Conservation (phyloP, 1,140 invertebrate genomes). For the Drosophila lowei region DNA sequence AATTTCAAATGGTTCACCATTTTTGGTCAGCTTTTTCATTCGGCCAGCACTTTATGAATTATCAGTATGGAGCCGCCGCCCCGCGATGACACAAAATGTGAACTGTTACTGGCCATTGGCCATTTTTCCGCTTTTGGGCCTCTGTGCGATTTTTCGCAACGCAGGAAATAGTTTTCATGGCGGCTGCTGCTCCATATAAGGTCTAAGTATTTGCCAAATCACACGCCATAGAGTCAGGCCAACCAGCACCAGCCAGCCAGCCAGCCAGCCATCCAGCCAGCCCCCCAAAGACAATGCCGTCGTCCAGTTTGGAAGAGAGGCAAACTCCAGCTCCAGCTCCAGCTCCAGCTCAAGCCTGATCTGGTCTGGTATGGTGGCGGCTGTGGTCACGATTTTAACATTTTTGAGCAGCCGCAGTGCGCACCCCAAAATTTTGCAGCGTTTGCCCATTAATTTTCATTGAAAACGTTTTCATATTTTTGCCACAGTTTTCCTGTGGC, state of each 20-base stretch:
- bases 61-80: conserved; percentile 72
- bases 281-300: conserved; percentile 66
- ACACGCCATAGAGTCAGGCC: conserved; percentile 55
- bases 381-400: conserved; percentile 81
- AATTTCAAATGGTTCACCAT: conserved; percentile 74
- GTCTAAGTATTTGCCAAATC: conserved; percentile 81
- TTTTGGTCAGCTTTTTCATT: conserved; percentile 53
- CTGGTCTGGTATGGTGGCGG: conserved; percentile 2
- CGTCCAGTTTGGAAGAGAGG: conserved; percentile 32
- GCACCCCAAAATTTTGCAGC: conserved; percentile 79
- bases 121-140: conserved; percentile 28
- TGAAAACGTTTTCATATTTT: conserved; percentile 81
- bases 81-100: conserved; percentile 73
- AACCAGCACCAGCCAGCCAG: conserved; percentile 11
- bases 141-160: conserved; percentile 56
- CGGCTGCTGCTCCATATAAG: conserved; percentile 71
- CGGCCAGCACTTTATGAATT: conserved; percentile 68
- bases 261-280: conserved; percentile 15
- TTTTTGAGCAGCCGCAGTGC: conserved; percentile 78
- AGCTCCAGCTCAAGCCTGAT: conserved; percentile 29
- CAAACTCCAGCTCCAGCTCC: conserved; percentile 11
- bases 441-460: conserved; percentile 81
- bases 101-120: conserved; percentile 43
- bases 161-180: conserved; percentile 71
- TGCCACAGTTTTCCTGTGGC: conserved; percentile 64